These are phyloP conservation scores for Catonia carolina DNA, from an alignment of 2,888 invertebrate species.

Conservation along the genomic window DNA sequence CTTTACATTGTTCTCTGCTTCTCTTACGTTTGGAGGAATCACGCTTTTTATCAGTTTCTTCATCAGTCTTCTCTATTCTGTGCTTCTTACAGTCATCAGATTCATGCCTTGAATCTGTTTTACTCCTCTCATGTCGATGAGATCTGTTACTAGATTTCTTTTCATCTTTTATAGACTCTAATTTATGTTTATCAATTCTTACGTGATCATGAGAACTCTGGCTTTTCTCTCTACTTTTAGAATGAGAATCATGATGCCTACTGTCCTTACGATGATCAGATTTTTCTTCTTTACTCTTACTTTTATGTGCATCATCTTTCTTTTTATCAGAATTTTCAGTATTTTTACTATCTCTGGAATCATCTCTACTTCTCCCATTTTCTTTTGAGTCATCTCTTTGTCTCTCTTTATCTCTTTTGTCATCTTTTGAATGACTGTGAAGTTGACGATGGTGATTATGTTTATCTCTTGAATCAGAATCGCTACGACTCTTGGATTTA, in stretches of 20 bases:
- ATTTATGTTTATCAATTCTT: too few species aligned
- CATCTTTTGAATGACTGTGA: slow-evolving; percentile 2
- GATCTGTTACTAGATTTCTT: too few species aligned
- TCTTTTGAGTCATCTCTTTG: slow-evolving; percentile 9
- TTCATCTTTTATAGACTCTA: too few species aligned
- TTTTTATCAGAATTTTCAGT: slow-evolving; percentile 1
- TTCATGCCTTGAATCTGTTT: too few species aligned
- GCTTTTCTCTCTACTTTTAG: too few species aligned
- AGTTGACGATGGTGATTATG: neutral
- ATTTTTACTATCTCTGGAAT: slow-evolving; percentile 8
- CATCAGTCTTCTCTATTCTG: too few species aligned
- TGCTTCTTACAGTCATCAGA: too few species aligned
- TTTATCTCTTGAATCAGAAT: slow-evolving; percentile 6
- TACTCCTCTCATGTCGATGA: too few species aligned
- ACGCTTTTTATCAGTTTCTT: too few species aligned
- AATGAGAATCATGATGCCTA: too few species aligned
- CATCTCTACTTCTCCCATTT: neutral
- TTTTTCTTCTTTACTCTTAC: slow-evolving; percentile 1
- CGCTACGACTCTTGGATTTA: slow-evolving; percentile 8
- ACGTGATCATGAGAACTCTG: too few species aligned
- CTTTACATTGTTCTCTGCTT: slow-evolving; percentile 26
- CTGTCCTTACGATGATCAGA: too few species aligned
- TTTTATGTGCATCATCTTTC: neutral
- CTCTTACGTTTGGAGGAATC: slow-evolving; percentile 15
- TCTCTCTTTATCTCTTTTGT: neutral